Percentiles rank a stretch among this genome's conserved stretches.
phyloP scores from a whole-genome alignment of 2,797 vertebrate genomes.

The Myripristis murdjan region DNA sequence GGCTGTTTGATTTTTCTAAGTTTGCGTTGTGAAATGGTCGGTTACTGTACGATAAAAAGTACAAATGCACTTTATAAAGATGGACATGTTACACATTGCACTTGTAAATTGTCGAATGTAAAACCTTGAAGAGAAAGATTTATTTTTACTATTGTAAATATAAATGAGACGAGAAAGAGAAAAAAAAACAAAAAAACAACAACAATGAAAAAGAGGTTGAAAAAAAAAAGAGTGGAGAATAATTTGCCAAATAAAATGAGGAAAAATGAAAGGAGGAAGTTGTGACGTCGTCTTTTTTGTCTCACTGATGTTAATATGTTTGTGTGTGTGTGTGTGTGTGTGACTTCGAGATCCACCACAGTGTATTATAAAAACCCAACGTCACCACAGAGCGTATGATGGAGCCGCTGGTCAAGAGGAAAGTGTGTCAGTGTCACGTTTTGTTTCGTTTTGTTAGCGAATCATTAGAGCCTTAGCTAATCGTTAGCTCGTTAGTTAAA shows the following conservation, averaged over 20 bases:
- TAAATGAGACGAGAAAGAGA: constrained; percentile 72
- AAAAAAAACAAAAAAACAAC: constrained; percentile 16
- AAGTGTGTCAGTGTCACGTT: too few relatives aligned
- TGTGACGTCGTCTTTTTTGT: constrained; percentile 22
- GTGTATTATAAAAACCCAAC: too few relatives aligned
- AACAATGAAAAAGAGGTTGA: constrained; percentile 36
- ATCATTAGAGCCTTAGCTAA: too few relatives aligned
- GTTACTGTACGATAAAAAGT: constrained; percentile 77
- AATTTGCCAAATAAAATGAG: constrained; percentile 85
- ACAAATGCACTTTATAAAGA: constrained; percentile 89
- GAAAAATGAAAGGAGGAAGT: constrained; percentile 54
- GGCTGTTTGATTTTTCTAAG: constrained; percentile 33
- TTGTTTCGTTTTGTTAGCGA: too few relatives aligned
- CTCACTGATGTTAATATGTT: constrained; percentile 10
- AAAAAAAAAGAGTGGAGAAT: constrained; percentile 56
- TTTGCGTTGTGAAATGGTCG: constrained; percentile 72
- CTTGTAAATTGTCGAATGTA: constrained; percentile 94
- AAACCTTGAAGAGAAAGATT: constrained; percentile 90
- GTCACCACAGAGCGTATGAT: too few relatives aligned
- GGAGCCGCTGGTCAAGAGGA: too few relatives aligned
- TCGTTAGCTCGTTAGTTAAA: too few relatives aligned
- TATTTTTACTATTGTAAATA: constrained; percentile 97
- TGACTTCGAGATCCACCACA: too few relatives aligned
- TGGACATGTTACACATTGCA: constrained; percentile 91
- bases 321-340: too few relatives aligned